Evolutionary conservation across 2,888 invertebrate species (phyloP), one percentile per base, ranked within the genome.

Genomic region (Polymixis lichenea): DNA sequence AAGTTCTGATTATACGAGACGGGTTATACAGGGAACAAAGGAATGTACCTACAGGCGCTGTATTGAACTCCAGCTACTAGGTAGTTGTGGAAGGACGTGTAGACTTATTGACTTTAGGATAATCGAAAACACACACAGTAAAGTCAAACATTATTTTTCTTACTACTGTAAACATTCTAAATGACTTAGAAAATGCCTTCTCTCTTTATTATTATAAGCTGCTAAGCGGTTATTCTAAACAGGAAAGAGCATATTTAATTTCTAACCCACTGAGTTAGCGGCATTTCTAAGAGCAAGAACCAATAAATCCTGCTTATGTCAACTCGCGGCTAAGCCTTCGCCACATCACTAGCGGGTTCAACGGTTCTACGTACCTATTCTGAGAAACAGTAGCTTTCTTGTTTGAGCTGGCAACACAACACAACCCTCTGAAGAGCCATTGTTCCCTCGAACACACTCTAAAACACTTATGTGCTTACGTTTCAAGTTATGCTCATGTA

Each of bases 371-470:
- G 81, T 87, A 88, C 89, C 86, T 91, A 88, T 95, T 93, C 93
- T 83, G 77, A 92, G 94, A 94, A 95, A 95, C 95, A 95, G 94
- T 93, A 91, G 95, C 91, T 90, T 92, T 90, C 91, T 94, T 95
- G 93, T 95, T 91, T 88, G 83, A 78, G 78, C 82, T 80, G 83
- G 85, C 82, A 85, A 84, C 80, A 85, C 84, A 77, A 79, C 83
- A 82, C 84, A 80, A 72, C 83, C 83, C 89, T 92, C 87, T 88
- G 92, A 91, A 91, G 81, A 85, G 55, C 89, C 89, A 94, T 95
- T 95, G 95, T 95, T 94, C 88, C 85, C 58, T 13, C 62, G 56
- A 61, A 72, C 71, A 43, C 62, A 73, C 51, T 80, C 79, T 61
- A 89, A 86, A 89, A 81, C 87, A 87, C 83, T 84, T 87, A 85